Base-by-base conservation (phyloP, 2,797 vertebrate genomes). In the Orientallactaga sibirica region DNA sequence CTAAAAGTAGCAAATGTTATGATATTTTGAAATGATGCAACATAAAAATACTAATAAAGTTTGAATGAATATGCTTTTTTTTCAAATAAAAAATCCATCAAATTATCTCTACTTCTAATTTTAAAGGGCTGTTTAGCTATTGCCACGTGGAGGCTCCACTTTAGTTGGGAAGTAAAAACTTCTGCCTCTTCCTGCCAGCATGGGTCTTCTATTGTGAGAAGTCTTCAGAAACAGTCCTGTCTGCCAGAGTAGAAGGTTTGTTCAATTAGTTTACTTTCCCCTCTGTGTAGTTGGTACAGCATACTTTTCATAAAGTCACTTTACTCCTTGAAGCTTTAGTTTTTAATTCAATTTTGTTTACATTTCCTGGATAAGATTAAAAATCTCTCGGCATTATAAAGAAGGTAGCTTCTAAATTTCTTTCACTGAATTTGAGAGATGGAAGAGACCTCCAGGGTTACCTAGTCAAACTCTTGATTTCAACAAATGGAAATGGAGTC, bases 91-190 rank as follows among this genome's bases (percentile, higher is more conserved):
- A 71, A 58, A 61, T 76, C 80, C 70, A 92, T 81, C 37, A 16
- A 87, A 85, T 58, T 37, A 64, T 67, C 41, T 55, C 27, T 48
- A 5, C 43, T 77, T 88, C 33, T 33, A 33, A 73, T 87, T 91
- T 95, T 68, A 87, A 87, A 73, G 14, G 78, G 66, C 41, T 52
- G 55, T 82, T 94, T 86, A 83, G 37, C 77, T 86, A 19, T 43
- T 88, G 91, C 87, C 93, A 93, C 81, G 18, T 25, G 86, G 89
- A 25, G 14, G 93, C 67, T 61, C 81, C 81, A 90, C 61, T 71
- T 77, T 12, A 62, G 94, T 70, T 85, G 66, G 58, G 85, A 52
- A 73, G 76, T 10, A 82, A 85, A 64, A 74, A 58, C 7, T 68
- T 27, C 24, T 2, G 7, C 22, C 2, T 4, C 37, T 66, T 55